Evolutionary conservation across 2,113 vertebrate genomes (phyloP).

Genomic region (Perca fluviatilis): DNA sequence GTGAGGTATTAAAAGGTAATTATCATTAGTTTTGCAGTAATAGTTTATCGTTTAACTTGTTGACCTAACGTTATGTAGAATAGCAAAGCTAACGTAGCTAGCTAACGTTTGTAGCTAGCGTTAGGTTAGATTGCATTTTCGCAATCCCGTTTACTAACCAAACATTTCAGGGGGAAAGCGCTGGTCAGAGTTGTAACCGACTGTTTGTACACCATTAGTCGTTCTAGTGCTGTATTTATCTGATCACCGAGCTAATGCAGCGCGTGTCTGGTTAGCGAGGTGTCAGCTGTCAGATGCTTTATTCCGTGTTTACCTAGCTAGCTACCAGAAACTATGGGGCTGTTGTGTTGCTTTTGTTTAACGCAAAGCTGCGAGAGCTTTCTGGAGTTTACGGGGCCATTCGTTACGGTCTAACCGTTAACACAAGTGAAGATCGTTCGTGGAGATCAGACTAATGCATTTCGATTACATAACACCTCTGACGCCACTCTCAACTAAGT

Average conservation of each 20-base stretch:
- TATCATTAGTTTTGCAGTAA: background rate
- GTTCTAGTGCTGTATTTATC: background rate
- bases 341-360: constrained; percentile 5
- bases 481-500: background rate
- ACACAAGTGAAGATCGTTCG: background rate
- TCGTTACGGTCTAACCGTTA: background rate
- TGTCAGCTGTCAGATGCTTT: constrained; percentile 29
- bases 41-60: background rate
- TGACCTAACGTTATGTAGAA: background rate
- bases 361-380: constrained; percentile 9
- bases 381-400: constrained; percentile 15
- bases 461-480: background rate
- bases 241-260: background rate
- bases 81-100: constrained; percentile 49
- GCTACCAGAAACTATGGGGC: background rate
- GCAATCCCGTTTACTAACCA: background rate
- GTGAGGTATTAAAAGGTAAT: constrained; percentile 31
- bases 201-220: background rate
- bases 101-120: constrained; percentile 13
- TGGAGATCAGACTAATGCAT: background rate
- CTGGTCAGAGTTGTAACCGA: background rate
- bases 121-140: background rate
- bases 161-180: background rate
- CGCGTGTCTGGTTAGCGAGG: background rate
- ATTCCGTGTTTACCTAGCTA: background rate